These are phyloP conservation scores for Oedothorax gibbosus DNA, from an alignment of 1,140 invertebrate species.

Conservation along the genomic window DNA sequence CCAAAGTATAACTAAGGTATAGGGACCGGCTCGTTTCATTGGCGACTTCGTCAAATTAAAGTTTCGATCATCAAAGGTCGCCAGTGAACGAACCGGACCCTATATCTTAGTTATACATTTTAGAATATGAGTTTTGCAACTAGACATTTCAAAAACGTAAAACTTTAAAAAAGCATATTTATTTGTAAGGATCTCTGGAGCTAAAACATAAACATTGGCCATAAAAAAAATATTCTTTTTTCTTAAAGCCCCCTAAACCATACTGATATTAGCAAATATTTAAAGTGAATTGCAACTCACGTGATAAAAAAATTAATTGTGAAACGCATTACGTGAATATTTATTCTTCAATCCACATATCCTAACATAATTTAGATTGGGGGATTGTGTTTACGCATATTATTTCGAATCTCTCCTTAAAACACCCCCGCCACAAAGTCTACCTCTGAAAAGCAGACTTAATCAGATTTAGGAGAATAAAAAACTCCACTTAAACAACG, in stretches of 20 bases:
- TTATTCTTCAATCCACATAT: slow-evolving; percentile 7
- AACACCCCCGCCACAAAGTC: not conserved
- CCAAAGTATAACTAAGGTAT: too few relatives aligned
- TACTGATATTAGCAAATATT: slow-evolving; percentile 32
- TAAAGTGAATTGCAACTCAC: slow-evolving; percentile 27
- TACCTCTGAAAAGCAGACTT: not conserved
- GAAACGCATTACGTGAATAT: slow-evolving; percentile 34
- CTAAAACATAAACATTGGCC: too few relatives aligned
- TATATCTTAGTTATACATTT: too few relatives aligned
- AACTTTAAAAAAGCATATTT: too few relatives aligned
- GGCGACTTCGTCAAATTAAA: too few relatives aligned
- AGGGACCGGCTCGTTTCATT: too few relatives aligned
- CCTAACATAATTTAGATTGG: slow-evolving; percentile 7
- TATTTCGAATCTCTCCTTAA: not conserved
- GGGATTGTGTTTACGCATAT: not conserved
- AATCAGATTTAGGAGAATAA: slow-evolving; percentile 40
- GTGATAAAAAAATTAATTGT: slow-evolving; percentile 16
- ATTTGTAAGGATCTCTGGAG: too few relatives aligned
- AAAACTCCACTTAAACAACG: slow-evolving; percentile 22
- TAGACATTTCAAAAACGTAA: too few relatives aligned
- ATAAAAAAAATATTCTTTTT: too few relatives aligned
- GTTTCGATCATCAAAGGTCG: too few relatives aligned
- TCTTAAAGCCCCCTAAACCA: not conserved
- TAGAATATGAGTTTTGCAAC: too few relatives aligned
- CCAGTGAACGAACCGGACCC: too few relatives aligned